These are phyloP conservation scores for western clawed frog (Xenopus tropicalis) DNA, from an alignment of 2,113 vertebrate species.

Conservation along the genomic window UCB_Xtro_10.0 CM004447.2:123594501-123595000, in stretches of 20 bases:
- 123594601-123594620: conserved; percentile 8
- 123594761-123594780: conserved; percentile 8
- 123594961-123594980: no score
- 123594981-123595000: no score
- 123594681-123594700: conserved; percentile 14
- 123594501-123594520: no score
- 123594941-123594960: not conserved
- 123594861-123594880: not conserved
- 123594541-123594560: not conserved
- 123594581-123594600: not conserved
- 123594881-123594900: not conserved
- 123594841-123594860: conserved; percentile 8
- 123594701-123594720: conserved; percentile 1
- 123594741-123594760: conserved; percentile 13
- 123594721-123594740: conserved; percentile 4
- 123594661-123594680: conserved; percentile 25
- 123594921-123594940: not conserved
- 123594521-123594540: no score
- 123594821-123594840: conserved; percentile 2
- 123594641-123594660: conserved; percentile 9
- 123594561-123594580: not conserved
- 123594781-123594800: conserved; percentile 19
- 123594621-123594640: not conserved
- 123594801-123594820: conserved; percentile 6
- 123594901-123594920: not conserved